Evolutionary conservation across 2,113 vertebrate genomes (phyloP).

Genomic region (Ursus arctos): DNA sequence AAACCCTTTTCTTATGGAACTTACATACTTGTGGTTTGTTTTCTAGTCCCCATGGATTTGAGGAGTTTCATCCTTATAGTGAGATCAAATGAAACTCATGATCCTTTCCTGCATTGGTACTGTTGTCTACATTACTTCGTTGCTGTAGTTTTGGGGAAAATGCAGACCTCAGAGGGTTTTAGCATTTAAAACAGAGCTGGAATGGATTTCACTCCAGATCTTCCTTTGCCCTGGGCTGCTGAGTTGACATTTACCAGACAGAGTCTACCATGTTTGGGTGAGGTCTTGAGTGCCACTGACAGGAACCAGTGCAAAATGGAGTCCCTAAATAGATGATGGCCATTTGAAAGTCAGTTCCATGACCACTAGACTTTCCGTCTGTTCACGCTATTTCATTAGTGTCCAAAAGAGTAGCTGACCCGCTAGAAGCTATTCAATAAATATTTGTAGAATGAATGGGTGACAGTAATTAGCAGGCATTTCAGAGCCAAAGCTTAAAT

Average conservation of each 20-base stretch:
- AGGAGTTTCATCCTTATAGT: neutral
- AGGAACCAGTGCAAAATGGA: neutral
- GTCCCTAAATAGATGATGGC: neutral
- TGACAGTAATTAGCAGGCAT: neutral
- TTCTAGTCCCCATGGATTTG: neutral
- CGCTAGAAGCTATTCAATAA: neutral
- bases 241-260: neutral
- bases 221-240: neutral
- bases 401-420: neutral
- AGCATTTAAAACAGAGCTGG: neutral
- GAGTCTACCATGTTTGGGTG: neutral
- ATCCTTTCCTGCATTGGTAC: neutral
- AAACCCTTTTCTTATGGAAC: too few relatives aligned
- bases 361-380: neutral
- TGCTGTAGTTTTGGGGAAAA: neutral
- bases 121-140: accelerated
- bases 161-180: neutral
- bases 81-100: neutral
- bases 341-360: neutral
- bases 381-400: neutral
- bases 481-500: neutral
- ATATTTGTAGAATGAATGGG: neutral
- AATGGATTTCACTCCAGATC: neutral
- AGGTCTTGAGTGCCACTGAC: neutral
- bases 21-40: neutral